These are phyloP conservation scores for Calameuta idolon DNA, from an alignment of 2,888 invertebrate genomes.

Conservation along the genomic window DNA sequence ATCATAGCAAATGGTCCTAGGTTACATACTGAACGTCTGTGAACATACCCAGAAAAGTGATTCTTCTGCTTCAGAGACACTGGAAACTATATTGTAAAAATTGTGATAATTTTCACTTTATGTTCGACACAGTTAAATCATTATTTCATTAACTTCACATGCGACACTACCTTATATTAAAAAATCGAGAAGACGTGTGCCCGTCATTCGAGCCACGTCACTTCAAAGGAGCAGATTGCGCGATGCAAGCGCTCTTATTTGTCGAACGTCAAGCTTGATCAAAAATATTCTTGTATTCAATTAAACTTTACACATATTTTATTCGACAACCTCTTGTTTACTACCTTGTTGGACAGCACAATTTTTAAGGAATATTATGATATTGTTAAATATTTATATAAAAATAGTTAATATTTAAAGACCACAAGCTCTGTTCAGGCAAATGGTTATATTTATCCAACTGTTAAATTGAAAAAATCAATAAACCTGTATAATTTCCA, in stretches of 20 bases:
- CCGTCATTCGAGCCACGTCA: slow-evolving; percentile 55
- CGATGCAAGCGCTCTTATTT: neutral
- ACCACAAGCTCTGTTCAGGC: neutral
- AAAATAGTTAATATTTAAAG: neutral
- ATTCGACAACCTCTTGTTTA: neutral
- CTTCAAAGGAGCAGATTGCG: slow-evolving; percentile 20
- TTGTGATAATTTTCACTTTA: neutral
- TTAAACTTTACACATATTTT: neutral
- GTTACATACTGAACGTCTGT: neutral
- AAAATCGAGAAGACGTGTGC: slow-evolving; percentile 15
- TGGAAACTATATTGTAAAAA: neutral
- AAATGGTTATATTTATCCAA: neutral
- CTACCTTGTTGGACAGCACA: neutral
- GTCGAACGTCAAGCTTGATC: neutral
- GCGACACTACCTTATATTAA: slow-evolving; percentile 3
- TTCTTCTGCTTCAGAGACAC: neutral
- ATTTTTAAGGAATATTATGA: neutral
- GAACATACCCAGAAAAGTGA: slow-evolving; percentile 4
- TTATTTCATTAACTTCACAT: slow-evolving; percentile 10
- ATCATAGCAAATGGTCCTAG: neutral
- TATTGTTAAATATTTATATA: neutral
- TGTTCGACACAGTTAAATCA: slow-evolving; percentile 3
- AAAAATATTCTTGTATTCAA: neutral
- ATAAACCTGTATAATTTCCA: neutral
- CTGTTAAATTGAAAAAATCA: neutral